These are phyloP conservation scores for Pterocles orientalis DNA, from an alignment of 2,113 vertebrate species.

Conservation along the genomic window DNA sequence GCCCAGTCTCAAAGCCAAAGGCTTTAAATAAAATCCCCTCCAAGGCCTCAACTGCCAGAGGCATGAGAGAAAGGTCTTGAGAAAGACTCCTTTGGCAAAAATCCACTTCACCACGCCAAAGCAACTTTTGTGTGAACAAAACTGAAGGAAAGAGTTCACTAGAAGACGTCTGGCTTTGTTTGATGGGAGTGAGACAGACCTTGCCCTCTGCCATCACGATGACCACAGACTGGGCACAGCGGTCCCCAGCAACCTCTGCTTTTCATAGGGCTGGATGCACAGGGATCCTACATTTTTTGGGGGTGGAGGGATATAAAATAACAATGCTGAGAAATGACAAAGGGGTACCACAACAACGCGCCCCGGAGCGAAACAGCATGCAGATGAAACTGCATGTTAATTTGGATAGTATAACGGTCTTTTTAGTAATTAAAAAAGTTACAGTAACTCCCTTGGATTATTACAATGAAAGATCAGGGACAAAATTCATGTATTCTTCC, in stretches of 20 bases:
- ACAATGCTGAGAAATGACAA: not conserved
- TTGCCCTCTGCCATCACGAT: not conserved
- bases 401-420: not conserved
- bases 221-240: not conserved
- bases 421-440: not conserved
- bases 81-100: slow-evolving; percentile 2
- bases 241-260: not conserved
- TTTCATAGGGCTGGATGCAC: not conserved
- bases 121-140: not conserved
- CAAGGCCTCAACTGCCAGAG: not conserved
- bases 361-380: not conserved
- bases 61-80: not conserved
- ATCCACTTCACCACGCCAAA: not conserved
- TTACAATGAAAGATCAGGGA: not conserved
- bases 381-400: not conserved
- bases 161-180: not conserved
- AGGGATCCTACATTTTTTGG: not conserved
- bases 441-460: not conserved
- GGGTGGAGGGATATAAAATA: not conserved
- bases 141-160: not conserved
- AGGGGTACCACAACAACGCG: not conserved
- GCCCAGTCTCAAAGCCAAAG: not conserved
- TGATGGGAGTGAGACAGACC: not conserved
- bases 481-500: not conserved
- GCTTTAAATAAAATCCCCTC: not conserved